Percentiles rank a stretch among this genome's conserved stretches.
Conservation (phyloP, 1,140 invertebrate genomes). For the Heterodera carotae region DNA sequence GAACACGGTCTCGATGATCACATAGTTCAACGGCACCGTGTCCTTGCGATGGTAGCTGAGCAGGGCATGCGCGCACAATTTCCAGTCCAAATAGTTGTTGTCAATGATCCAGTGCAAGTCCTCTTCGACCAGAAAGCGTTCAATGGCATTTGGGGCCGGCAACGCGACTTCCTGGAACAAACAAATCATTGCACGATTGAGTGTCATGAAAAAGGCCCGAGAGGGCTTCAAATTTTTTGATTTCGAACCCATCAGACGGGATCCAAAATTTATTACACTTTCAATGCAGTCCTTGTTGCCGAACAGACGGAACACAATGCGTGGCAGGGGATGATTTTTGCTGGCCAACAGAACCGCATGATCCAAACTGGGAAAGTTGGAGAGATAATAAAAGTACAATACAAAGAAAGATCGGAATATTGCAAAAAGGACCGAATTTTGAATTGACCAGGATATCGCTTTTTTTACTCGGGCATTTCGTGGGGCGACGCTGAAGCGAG, state of each 20-base stretch:
- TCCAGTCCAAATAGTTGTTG: conserved; percentile 77
- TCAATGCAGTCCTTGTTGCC: conserved; percentile 98
- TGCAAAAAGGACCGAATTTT: too few relatives aligned
- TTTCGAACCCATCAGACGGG: too few relatives aligned
- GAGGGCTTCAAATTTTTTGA: neutral
- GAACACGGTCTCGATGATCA: conserved; percentile 81
- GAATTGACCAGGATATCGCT: too few relatives aligned
- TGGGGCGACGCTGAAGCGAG: conserved; percentile 93
- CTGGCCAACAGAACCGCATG: conserved; percentile 71
- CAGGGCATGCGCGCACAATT: conserved; percentile 79
- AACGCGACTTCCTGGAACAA: conserved; percentile 71
- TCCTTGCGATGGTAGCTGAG: conserved; percentile 87
- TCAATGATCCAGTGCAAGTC: conserved; percentile 90
- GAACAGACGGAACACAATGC: conserved; percentile 76
- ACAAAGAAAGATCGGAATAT: conserved; percentile 57
- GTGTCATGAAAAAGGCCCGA: too few relatives aligned
- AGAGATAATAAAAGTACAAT: conserved; percentile 89
- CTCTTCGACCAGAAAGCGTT: conserved; percentile 95
- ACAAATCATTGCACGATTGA: too few relatives aligned
- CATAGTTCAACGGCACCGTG: conserved; percentile 94
- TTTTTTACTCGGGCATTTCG: conserved; percentile 76
- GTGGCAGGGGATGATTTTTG: conserved; percentile 75
- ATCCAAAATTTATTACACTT: conserved; percentile 69
- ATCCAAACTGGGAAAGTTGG: conserved; percentile 80
- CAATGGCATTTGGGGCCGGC: conserved; percentile 93